Conservation (phyloP, 2,113 vertebrate species). For the Lota lota region DNA sequence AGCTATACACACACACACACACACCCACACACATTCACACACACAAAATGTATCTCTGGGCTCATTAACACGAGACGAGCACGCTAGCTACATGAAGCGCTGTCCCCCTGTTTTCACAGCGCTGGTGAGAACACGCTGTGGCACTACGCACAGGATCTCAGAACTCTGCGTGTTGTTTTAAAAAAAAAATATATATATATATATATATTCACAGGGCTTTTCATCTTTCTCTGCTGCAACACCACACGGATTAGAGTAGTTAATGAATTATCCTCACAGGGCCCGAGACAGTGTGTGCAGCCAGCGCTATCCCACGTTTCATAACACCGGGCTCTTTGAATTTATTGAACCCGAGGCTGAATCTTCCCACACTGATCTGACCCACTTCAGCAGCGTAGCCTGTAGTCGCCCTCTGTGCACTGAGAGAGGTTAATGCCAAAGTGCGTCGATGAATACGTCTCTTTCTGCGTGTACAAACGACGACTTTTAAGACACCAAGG, state of each 20-base stretch:
- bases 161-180: constrained; percentile 66
- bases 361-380: constrained; percentile 71
- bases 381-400: constrained; percentile 49
- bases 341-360: constrained; percentile 65
- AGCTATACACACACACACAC: constrained; percentile 40
- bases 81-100: constrained; percentile 31
- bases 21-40: too few relatives aligned
- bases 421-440: constrained; percentile 50
- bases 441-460: constrained; percentile 4
- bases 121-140: constrained; percentile 35
- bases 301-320: constrained; percentile 70
- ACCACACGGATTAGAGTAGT: constrained; percentile 72
- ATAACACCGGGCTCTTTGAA: constrained; percentile 68
- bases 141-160: constrained; percentile 40
- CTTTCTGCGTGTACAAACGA: too few relatives aligned
- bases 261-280: constrained; percentile 73
- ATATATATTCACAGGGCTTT: constrained; percentile 69
- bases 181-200: too few relatives aligned
- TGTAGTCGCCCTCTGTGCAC: constrained; percentile 38
- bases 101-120: too few relatives aligned
- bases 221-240: constrained; percentile 68
- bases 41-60: constrained; percentile 77
- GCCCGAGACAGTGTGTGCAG: constrained; percentile 64
- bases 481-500: too few relatives aligned
- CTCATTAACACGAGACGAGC: constrained; percentile 73